Conservation (phyloP, 2,888 invertebrate genomes). For the Patella ulyssiponensis region DNA sequence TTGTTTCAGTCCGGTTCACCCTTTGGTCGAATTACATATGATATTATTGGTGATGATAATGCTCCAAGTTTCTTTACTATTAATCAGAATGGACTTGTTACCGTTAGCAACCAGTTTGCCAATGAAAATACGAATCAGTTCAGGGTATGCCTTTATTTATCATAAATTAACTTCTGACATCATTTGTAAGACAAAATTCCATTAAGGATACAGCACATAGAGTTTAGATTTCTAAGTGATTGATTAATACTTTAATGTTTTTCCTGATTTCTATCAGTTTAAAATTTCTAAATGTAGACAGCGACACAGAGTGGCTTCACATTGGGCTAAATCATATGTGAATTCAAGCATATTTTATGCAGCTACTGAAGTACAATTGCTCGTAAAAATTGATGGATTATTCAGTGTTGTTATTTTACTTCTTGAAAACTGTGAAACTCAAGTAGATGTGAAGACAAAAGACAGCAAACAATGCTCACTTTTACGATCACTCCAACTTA, state of each 20-base stretch:
- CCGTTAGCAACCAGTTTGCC: conserved; percentile 48
- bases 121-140: conserved; percentile 49
- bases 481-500: no score
- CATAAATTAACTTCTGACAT: no score
- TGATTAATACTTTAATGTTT: no score
- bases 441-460: no score
- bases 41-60: conserved; percentile 64
- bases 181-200: not conserved
- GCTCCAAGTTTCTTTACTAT: conserved; percentile 60
- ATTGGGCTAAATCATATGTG: not conserved
- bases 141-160: conserved; percentile 42
- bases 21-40: conserved; percentile 57
- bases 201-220: not conserved
- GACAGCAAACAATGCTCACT: no score
- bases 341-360: not conserved
- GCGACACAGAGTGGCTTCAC: no score
- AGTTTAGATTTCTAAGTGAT: not conserved
- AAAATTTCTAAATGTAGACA: not conserved
- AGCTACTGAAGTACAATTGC: no score
- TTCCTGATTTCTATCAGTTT: no score
- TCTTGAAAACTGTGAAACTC: no score
- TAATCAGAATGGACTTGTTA: conserved; percentile 49
- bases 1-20: conserved; percentile 42
- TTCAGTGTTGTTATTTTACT: no score
- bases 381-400: no score